Base-by-base conservation (phyloP, 1,140 invertebrate species). In the Ceratosolen fusciceps region DNA sequence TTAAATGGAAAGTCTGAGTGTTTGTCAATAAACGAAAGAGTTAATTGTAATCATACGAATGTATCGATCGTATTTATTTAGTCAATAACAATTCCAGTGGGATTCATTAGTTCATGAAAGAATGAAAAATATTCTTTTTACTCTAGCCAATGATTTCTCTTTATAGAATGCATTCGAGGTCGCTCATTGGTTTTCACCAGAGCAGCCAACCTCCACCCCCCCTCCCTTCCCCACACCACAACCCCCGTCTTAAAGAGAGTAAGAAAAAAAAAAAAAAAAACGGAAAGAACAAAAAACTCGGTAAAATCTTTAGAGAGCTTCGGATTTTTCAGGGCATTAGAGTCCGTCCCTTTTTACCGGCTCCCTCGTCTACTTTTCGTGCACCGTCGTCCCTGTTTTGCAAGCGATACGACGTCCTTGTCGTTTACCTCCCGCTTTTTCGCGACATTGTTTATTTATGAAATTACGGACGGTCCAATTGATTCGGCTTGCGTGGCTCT, bases 361-460 rank as follows among this genome's bases (percentile, higher is more conserved):
- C 56, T 37, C 26, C n/a, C n/a, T n/a, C n/a, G n/a, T n/a, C n/a
- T n/a, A n/a, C n/a, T n/a, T n/a, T n/a, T n/a, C n/a, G n/a, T n/a
- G n/a, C n/a, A n/a, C n/a, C n/a, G n/a, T n/a, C n/a, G n/a, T 37
- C 58, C 0, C n/a, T 71, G 5, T 3, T 34, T 47, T 67, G n/a
- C 16, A 43, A 43, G 39, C 39, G n/a, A 47, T 21, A 21, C 21
- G 19, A 7, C 14, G 29, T 56, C 49, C 8, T 19, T 56, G 47
- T 56, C 34, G n/a, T 67, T 67, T 67, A 16, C 34, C 71, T 71
- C 24, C 70, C 71, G 77, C 74, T 71, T 65, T 76, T 43, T 47
- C 10, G 24, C 34, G 47, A 65, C 60, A 82, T 83, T 83, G 78
- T 83, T 83, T 83, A 79, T 83, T 83, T 82, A 82, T 80, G 56